These are phyloP conservation scores for Aviceda subcristata DNA, from an alignment of 2,113 vertebrate genomes.

Conservation along the genomic window DNA sequence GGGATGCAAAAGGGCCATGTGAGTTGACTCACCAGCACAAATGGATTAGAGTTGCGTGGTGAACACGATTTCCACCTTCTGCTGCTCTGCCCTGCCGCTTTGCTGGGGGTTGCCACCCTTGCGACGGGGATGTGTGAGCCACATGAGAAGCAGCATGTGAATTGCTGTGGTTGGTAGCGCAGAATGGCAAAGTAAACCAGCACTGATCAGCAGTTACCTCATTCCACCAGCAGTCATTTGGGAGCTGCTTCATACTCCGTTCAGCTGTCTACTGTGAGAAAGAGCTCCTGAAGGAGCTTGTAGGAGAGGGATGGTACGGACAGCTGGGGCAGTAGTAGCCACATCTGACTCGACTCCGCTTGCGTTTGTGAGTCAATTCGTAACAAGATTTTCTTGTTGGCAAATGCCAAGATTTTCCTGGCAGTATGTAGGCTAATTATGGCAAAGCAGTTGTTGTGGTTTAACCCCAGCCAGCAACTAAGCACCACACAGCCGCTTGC, in stretches of 20 bases:
- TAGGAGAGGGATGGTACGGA: not conserved
- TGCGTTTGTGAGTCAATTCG: not conserved
- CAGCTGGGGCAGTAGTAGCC: not conserved
- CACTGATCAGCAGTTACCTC: not conserved
- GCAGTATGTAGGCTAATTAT: not conserved
- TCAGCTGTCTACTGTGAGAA: not conserved
- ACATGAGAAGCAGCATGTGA: not conserved
- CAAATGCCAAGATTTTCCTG: not conserved
- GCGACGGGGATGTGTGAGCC: not conserved
- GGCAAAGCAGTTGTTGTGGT: not conserved
- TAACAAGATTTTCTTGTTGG: not conserved
- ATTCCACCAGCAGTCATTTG: not conserved
- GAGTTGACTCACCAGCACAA: not conserved
- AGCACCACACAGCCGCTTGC: accelerated
- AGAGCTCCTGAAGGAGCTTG: not conserved
- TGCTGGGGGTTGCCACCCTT: not conserved
- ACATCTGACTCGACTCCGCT: not conserved
- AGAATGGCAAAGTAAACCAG: not conserved
- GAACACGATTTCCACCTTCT: not conserved
- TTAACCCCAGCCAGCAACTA: not conserved
- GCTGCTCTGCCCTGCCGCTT: not conserved
- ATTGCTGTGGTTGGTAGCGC: not conserved
- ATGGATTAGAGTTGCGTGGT: not conserved
- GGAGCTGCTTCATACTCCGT: not conserved
- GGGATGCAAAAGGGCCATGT: not conserved